phyloP scores from a whole-genome alignment of 2,113 vertebrate species.

The Pelecanoides urinatrix region DNA sequence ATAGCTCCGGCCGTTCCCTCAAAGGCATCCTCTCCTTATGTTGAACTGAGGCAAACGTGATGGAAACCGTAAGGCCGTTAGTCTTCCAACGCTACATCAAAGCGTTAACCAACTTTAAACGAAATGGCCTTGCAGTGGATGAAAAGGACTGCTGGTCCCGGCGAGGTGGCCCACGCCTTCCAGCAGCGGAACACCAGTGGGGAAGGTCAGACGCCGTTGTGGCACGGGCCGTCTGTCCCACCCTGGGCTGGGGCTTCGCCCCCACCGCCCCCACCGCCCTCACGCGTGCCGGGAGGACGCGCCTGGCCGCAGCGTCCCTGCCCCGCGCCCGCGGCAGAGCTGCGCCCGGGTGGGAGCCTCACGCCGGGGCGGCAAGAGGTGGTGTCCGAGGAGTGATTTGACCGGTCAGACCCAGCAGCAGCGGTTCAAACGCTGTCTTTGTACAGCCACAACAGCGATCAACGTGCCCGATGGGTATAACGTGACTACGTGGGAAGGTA shows the following conservation, averaged over 20 bases:
- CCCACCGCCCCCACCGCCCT: accelerated
- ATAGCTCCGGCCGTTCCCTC: not conserved
- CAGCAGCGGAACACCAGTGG: not conserved
- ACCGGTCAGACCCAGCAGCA: not conserved
- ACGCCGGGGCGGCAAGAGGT: accelerated
- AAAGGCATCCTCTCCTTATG: too few relatives aligned
- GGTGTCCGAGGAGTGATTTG: too few relatives aligned
- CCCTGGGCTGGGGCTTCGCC: not conserved
- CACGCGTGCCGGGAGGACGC: accelerated
- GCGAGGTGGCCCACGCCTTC: too few relatives aligned
- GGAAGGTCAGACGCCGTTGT: not conserved
- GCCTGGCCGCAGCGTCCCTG: not conserved
- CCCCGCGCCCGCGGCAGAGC: not conserved
- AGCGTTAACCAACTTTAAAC: not conserved
- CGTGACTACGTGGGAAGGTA: not conserved
- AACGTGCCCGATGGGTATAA: too few relatives aligned
- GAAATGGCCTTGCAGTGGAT: too few relatives aligned
- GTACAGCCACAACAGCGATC: not conserved
- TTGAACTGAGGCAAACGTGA: not conserved
- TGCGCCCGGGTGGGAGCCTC: too few relatives aligned
- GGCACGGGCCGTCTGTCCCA: too few relatives aligned
- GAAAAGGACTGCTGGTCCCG: too few relatives aligned
- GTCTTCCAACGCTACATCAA: not conserved
- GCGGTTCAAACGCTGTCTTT: not conserved
- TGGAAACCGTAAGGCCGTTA: not conserved